phyloP scores from a whole-genome alignment of 2,797 vertebrate genomes.

The Darevskia nairensis region DNA sequence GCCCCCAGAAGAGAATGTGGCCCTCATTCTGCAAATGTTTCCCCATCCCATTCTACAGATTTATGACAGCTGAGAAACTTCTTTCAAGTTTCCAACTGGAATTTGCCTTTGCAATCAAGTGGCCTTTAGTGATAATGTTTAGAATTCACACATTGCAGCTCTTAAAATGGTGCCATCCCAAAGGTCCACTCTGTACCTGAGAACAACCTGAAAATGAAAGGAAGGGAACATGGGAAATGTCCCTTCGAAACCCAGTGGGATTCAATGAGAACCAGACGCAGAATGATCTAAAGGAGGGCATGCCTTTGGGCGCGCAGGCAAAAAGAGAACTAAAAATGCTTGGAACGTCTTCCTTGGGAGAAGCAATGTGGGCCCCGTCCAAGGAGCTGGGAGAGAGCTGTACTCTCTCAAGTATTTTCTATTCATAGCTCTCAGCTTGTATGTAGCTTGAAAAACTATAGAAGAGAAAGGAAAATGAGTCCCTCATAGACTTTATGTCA shows the following conservation, averaged over 20 bases:
- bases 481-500: neutral
- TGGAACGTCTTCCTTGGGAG: neutral
- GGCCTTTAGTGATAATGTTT: neutral
- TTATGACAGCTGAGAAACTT: neutral
- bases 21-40: too few relatives aligned
- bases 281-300: neutral
- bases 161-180: neutral
- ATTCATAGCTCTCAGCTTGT: neutral
- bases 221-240: neutral
- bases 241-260: neutral
- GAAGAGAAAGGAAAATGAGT: neutral
- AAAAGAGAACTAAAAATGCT: neutral
- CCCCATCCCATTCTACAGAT: too few relatives aligned
- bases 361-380: neutral
- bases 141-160: neutral
- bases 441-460: neutral
- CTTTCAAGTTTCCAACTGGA: neutral
- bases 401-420: neutral
- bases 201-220: constrained; percentile 29
- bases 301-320: neutral
- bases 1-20: too few relatives aligned
- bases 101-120: constrained; percentile 4
- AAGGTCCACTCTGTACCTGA: neutral
- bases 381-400: neutral
- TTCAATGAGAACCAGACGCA: constrained; percentile 8